Evolutionary conservation across 2,113 vertebrate species (phyloP).

Genomic region (Podilymbus podiceps): DNA sequence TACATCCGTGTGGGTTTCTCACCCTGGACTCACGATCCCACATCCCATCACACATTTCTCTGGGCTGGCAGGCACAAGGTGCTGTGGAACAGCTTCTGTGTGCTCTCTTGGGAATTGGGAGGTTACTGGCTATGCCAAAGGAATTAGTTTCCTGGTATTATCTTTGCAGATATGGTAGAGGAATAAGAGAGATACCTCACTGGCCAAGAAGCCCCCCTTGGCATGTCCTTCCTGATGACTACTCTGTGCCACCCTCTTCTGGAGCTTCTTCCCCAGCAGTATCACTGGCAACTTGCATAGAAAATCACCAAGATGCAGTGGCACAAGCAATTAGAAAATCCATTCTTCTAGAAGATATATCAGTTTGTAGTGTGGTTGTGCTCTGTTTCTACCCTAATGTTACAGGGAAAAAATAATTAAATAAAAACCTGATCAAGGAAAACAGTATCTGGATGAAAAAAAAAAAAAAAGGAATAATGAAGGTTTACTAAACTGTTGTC

Average conservation of each 20-base stretch:
- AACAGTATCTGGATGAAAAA: not conserved
- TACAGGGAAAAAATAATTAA: not conserved
- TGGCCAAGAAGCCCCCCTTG: not conserved
- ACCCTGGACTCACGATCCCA: not conserved
- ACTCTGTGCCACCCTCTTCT: not conserved
- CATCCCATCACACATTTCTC: not conserved
- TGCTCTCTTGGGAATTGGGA: not conserved
- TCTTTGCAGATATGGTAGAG: not conserved
- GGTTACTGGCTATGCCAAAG: not conserved
- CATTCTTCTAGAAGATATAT: not conserved
- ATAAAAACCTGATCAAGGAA: not conserved
- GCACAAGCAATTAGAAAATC: not conserved
- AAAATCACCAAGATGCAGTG: not conserved
- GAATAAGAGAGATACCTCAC: not conserved
- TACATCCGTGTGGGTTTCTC: conserved; percentile 20
- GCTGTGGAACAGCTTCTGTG: not conserved
- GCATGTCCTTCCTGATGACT: not conserved
- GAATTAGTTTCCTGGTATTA: not conserved
- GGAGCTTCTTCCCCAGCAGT: not conserved
- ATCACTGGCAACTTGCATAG: not conserved
- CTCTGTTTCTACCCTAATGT: not conserved
- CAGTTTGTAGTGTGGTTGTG: not conserved
- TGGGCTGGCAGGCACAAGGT: not conserved
- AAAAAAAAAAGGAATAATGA: not conserved
- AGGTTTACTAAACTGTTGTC: not conserved